A percentile compares a stretch with the other conserved stretches of the same genome.
Evolutionary conservation across 2,113 vertebrate genomes (phyloP).

Genomic region (Hyla sarda): DNA sequence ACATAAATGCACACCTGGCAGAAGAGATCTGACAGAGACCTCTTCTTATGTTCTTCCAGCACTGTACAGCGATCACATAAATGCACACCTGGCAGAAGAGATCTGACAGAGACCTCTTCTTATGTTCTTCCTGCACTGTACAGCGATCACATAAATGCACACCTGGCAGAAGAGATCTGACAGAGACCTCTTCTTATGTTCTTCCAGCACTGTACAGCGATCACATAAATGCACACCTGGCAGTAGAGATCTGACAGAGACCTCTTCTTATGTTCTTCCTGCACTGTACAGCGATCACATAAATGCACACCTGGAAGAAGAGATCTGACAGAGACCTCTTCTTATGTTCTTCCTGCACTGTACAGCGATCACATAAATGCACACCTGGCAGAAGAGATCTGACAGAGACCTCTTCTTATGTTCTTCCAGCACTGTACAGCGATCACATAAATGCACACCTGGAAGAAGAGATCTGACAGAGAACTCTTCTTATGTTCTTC

Average conservation of each 20-base stretch:
- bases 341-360: not conserved
- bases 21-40: constrained; percentile 9
- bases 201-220: not conserved
- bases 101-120: constrained; percentile 23
- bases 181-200: constrained; percentile 7
- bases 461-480: constrained; percentile 9
- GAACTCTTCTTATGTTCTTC: constrained; percentile 2
- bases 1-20: constrained; percentile 21
- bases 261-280: not conserved
- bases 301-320: constrained; percentile 19
- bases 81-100: constrained; percentile 10
- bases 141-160: constrained; percentile 2
- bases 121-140: not conserved
- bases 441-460: constrained; percentile 13
- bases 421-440: not conserved
- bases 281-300: not conserved
- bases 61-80: constrained; percentile 10
- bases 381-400: constrained; percentile 7
- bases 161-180: constrained; percentile 14
- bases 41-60: not conserved
- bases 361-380: constrained; percentile 8
- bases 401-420: constrained; percentile 16
- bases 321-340: constrained; percentile 21
- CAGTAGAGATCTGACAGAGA: constrained; percentile 16
- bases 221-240: constrained; percentile 10